Evolutionary conservation across 2,888 invertebrate genomes (phyloP), one percentile per base, ranked within the genome.

Genomic region (Clusia tigrina): DNA sequence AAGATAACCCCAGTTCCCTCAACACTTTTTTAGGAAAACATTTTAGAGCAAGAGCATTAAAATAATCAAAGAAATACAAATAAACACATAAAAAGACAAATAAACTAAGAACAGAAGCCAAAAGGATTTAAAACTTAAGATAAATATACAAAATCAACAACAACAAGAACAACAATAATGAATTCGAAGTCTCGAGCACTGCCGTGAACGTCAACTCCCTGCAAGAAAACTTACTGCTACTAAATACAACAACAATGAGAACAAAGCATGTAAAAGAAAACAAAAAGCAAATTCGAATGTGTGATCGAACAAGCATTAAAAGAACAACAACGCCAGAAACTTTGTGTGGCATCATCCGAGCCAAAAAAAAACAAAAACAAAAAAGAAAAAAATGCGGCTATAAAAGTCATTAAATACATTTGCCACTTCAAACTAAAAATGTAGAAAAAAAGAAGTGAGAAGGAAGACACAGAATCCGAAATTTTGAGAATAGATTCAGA

Each of bases 61-160:
- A 59, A 53, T 58, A 66, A 66, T 61, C 53, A 58, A 58, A 66
- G 66, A 57, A 61, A 63, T 63, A 63, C 58, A 63, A 63, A 66
- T 66, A 66, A 63, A 63, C 58, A 66, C 18, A 48, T 3, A 22
- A 48, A 48, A 56, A 63, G 54, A 54, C 54, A 51, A 58, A 60
- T 58, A 52, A 17, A 48, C 54, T 20, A 53, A 54, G 22, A 54
- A 62, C 64, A 64, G 61, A 61, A 64, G 64, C 64, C 58, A 61
- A 64, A 61, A 58, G 64, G 58, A 62, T 65, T 65, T 62, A 32
- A 17, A 56, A 53, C 59, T 54, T 54, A 12, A 51, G 58, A 53
- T 62, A 62, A 64, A 61, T 58, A 64, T n/a, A 63, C 46, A 52
- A 62, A 58, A 58, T 54, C 48, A 52, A 58, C 54, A 61, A 58